phyloP scores from a whole-genome alignment of 2,888 invertebrate species.

The Xestia rhomboidea region DNA sequence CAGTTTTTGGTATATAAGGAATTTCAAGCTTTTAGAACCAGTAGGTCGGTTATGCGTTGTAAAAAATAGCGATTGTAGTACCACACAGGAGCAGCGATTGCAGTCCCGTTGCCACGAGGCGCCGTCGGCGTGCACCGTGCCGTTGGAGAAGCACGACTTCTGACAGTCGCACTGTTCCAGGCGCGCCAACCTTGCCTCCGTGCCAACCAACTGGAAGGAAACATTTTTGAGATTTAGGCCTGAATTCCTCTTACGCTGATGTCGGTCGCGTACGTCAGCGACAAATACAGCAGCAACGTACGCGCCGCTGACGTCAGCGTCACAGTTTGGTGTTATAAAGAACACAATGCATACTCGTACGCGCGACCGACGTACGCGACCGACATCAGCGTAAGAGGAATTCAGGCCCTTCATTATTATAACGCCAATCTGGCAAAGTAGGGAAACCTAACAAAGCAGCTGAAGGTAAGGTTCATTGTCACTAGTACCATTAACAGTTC shows the following conservation, averaged over 20 bases:
- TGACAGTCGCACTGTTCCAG: constrained; percentile 97
- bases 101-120: constrained; percentile 96
- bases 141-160: constrained; percentile 96
- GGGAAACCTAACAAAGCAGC: not conserved
- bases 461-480: not conserved
- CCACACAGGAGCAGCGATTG: constrained; percentile 96
- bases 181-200: constrained; percentile 94
- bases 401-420: not conserved
- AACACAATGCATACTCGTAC: too few species aligned
- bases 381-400: too few species aligned
- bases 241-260: too few species aligned
- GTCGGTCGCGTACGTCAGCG: too few species aligned
- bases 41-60: too few species aligned
- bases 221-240: not conserved
- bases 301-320: too few species aligned
- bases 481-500: too few species aligned
- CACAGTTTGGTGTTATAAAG: too few species aligned
- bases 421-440: not conserved
- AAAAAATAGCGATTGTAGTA: constrained; percentile 72
- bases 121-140: constrained; percentile 95
- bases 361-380: too few species aligned
- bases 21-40: not conserved
- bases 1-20: too few species aligned
- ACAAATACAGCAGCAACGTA: too few species aligned
- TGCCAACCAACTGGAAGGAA: constrained; percentile 93